Evolutionary conservation across 2,888 invertebrate genomes (phyloP).

Genomic region (Anthoptus insignis): DNA sequence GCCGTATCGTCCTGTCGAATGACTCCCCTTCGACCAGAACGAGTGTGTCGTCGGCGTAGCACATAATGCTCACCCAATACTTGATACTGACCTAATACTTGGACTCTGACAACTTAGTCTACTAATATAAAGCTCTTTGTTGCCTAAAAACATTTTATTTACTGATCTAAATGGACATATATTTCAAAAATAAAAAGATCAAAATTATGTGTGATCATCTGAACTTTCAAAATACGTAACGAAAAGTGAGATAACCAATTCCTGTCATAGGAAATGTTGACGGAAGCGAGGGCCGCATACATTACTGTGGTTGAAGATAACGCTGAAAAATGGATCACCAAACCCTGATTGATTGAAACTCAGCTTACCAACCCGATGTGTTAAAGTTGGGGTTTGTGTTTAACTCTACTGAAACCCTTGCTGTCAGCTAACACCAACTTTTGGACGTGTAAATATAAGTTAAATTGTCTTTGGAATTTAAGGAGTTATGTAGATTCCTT

Average conservation of each 20-base stretch:
- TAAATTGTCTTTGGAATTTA: not conserved
- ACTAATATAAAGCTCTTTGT: too few relatives aligned
- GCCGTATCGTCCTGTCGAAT: too few relatives aligned
- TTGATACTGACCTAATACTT: too few relatives aligned
- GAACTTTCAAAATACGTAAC: not conserved
- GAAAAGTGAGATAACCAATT: not conserved
- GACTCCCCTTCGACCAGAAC: slow-evolving; percentile 10
- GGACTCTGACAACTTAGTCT: too few relatives aligned
- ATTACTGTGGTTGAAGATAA: slow-evolving; percentile 64
- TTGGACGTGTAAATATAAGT: not conserved
- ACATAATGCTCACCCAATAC: too few relatives aligned
- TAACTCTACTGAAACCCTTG: slow-evolving; percentile 5
- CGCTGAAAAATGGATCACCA: slow-evolving; percentile 64
- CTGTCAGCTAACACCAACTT: not conserved
- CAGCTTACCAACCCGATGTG: slow-evolving; percentile 14
- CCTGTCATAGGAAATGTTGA: slow-evolving; percentile 51
- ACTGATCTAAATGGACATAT: too few relatives aligned
- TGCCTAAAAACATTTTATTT: too few relatives aligned
- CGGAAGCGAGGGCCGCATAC: slow-evolving; percentile 57
- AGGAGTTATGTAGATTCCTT: not conserved
- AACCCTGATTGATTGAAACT: slow-evolving; percentile 61
- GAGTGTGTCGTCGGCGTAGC: too few relatives aligned
- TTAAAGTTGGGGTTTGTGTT: slow-evolving; percentile 6
- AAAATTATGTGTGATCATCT: not conserved
- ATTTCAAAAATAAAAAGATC: too few relatives aligned